Conservation (phyloP, 2,113 vertebrate genomes). For the Neomonachus schauinslandi region DNA sequence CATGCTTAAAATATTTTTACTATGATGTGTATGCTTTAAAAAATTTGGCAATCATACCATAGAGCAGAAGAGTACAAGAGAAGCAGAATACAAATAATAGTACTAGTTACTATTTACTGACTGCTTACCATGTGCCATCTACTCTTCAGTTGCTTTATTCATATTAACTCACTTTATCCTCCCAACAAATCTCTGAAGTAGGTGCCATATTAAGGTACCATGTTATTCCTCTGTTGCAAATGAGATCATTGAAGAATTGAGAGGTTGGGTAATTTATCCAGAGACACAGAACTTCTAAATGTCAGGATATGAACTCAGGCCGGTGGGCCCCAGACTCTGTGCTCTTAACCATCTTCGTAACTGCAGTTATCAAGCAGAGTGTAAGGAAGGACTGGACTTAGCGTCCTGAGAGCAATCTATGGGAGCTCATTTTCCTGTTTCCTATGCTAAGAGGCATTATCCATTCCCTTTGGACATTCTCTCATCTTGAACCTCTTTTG, state of each 20-base stretch:
- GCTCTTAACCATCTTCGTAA: background rate
- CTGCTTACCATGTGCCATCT: background rate
- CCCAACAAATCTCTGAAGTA: background rate
- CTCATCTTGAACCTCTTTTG: background rate
- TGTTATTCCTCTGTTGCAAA: background rate
- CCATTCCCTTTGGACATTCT: background rate
- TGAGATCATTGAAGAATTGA: background rate
- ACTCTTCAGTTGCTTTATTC: background rate
- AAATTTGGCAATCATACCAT: background rate
- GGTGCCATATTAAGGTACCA: background rate
- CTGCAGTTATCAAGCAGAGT: background rate
- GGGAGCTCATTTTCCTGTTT: background rate
- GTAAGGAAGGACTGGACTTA: background rate
- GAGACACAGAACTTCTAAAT: background rate
- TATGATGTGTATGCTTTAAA: background rate
- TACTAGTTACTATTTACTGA: background rate
- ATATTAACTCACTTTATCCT: background rate
- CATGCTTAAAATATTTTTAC: slow-evolving; percentile 40
- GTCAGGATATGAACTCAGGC: background rate
- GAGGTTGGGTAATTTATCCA: background rate
- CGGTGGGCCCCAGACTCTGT: background rate
- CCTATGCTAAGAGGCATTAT: background rate
- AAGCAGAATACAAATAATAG: background rate
- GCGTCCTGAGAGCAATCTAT: background rate
- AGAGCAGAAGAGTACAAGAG: background rate